Conservation (phyloP, 2,888 invertebrate species). For the Netelia fuscicornis region DNA sequence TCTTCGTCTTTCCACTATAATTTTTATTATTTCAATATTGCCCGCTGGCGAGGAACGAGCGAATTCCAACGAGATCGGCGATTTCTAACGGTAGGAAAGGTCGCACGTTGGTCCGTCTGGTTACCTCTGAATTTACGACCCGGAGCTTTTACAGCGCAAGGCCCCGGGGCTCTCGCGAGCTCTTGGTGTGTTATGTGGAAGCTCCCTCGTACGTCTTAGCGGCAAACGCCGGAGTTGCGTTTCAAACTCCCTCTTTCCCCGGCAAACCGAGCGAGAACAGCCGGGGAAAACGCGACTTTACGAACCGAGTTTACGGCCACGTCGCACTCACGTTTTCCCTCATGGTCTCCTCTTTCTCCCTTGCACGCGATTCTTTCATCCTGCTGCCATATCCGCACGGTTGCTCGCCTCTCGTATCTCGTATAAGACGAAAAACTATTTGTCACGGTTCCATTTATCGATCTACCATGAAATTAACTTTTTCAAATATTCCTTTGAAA, state of each 20-base stretch:
- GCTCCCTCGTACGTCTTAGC: conserved; percentile 49
- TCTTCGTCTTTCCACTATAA: conserved; percentile 56
- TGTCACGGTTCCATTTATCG: too few species aligned
- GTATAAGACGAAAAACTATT: background rate
- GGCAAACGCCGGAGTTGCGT: conserved; percentile 17
- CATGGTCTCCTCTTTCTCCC: conserved; percentile 16
- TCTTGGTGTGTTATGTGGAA: conserved; percentile 2
- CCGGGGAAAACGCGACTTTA: conserved; percentile 45
- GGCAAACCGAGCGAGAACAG: conserved; percentile 22
- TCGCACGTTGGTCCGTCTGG: conserved; percentile 16
- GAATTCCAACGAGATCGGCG: conserved; percentile 23
- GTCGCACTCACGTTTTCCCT: conserved; percentile 20
- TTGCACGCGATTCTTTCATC: conserved; percentile 9
- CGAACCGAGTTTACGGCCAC: conserved; percentile 52
- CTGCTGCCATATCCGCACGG: conserved; percentile 15
- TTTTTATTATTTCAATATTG: conserved; percentile 36
- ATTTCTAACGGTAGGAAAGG: conserved; percentile 7
- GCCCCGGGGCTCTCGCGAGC: background rate
- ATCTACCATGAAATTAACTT: too few species aligned
- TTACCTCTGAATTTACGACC: conserved; percentile 56
- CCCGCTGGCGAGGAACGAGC: background rate
- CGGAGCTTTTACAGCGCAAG: conserved; percentile 16
- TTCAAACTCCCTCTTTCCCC: background rate
- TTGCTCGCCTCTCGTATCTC: conserved; percentile 1
- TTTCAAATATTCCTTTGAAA: too few species aligned